Conservation (phyloP, 2,113 vertebrate species). For the Gymnocephalus cernua region DNA sequence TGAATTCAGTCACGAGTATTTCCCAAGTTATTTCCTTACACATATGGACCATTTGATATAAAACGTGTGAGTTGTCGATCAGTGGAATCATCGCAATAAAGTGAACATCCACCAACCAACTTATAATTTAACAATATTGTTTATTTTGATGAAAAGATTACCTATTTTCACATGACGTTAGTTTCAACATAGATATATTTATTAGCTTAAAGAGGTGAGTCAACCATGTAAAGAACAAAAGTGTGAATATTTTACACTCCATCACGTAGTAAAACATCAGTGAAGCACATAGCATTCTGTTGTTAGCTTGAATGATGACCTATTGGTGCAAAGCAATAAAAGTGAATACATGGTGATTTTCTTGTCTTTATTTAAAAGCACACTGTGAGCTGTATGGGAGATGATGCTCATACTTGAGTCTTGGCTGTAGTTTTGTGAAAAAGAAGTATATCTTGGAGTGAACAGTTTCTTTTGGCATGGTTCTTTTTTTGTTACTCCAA, state of each 20-base stretch:
- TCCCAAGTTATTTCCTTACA: conserved; percentile 15
- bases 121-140: conserved; percentile 5
- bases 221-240: not conserved
- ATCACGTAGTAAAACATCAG: conserved; percentile 42
- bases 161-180: conserved; percentile 40
- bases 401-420: not conserved
- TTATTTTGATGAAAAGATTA: conserved; percentile 36
- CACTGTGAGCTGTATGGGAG: not conserved
- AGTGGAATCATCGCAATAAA: conserved; percentile 1
- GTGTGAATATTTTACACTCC: conserved; percentile 16
- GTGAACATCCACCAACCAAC: not conserved
- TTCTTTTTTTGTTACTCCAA: not conserved
- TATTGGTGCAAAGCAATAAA: conserved; percentile 92
- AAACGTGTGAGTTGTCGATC: not conserved
- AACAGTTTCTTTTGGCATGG: too few relatives aligned
- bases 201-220: not conserved
- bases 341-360: conserved; percentile 40
- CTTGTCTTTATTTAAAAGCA: conserved; percentile 17
- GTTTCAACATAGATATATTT: not conserved
- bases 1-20: not conserved
- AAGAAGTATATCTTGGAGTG: too few relatives aligned
- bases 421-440: too few relatives aligned
- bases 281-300: conserved; percentile 60
- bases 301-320: conserved; percentile 66
- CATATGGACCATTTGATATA: conserved; percentile 6